phyloP scores from a whole-genome alignment of 2,113 vertebrate species.

The Cheirogaleus medius region DNA sequence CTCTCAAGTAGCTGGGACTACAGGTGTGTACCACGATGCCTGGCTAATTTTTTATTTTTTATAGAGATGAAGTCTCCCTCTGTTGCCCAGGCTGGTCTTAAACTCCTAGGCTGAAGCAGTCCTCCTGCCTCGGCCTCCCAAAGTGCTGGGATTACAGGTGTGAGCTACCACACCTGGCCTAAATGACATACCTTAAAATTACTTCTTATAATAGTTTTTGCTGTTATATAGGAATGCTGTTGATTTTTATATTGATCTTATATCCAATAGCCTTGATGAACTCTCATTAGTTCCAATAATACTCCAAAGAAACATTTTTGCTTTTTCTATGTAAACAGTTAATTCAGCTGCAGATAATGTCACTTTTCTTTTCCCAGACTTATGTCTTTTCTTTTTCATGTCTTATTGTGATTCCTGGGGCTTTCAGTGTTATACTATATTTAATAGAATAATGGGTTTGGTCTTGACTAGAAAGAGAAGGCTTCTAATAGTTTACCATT shows the following conservation, averaged over 20 bases:
- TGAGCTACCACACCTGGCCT: no score
- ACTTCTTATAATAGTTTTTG: neutral
- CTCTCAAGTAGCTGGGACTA: no score
- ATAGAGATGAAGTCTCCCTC: no score
- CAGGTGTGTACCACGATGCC: no score
- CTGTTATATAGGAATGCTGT: neutral
- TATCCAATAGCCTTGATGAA: neutral
- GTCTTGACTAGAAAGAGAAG: neutral
- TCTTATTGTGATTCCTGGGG: neutral
- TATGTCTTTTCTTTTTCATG: neutral
- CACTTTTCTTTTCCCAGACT: neutral
- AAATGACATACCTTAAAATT: neutral
- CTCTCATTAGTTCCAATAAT: neutral
- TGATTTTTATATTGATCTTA: neutral
- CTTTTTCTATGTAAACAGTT: neutral
- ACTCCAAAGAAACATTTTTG: neutral
- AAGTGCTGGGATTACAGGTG: no score
- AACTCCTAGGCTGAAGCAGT: no score
- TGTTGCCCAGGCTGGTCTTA: no score
- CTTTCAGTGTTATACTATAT: neutral
- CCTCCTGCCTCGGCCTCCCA: no score
- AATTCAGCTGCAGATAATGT: neutral
- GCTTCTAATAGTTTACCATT: neutral
- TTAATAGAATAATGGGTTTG: neutral
- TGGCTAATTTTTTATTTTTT: no score